These are phyloP conservation scores for Pseudoatta argentina DNA, from an alignment of 1,140 invertebrate species.

Conservation along the genomic window DNA sequence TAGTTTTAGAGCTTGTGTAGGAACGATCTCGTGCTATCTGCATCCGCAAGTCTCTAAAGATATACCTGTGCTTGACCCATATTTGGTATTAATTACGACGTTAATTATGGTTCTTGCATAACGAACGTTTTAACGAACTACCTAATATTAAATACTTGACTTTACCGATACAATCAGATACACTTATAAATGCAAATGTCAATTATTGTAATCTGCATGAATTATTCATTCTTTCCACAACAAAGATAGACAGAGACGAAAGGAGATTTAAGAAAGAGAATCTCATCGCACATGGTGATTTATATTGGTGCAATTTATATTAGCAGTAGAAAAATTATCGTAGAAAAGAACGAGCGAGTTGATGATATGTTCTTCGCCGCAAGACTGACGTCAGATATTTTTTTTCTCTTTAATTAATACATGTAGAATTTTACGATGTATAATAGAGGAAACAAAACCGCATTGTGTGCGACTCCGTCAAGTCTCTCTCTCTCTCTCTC, in stretches of 20 bases:
- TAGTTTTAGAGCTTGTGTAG: not conserved
- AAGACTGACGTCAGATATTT: constrained; percentile 14
- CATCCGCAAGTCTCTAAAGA: not conserved
- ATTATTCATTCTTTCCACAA: not conserved
- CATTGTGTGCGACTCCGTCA: not conserved
- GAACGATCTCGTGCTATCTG: not conserved
- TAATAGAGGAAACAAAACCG: not conserved
- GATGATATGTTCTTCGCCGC: not conserved
- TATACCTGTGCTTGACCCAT: constrained; percentile 6
- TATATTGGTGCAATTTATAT: not conserved
- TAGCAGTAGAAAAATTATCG: not conserved
- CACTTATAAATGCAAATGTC: not conserved
- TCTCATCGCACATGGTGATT: too few relatives aligned
- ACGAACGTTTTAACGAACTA: constrained; percentile 29
- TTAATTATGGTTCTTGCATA: constrained; percentile 40
- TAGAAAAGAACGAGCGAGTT: not conserved
- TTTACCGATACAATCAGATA: not conserved
- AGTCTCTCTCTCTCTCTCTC: not conserved
- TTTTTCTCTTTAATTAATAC: constrained; percentile 11
- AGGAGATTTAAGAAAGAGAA: not conserved
- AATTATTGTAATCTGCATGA: not conserved
- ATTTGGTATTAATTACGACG: constrained; percentile 10
- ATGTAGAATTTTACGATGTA: not conserved
- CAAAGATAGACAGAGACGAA: not conserved
- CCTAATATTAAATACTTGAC: not conserved